Conservation (phyloP, 2,113 vertebrate species). For the pig (Sus scrofa) region T2T-Sscrofa CM000814.6:115519501-115520000, state of each 20-base stretch:
- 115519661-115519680: neutral
- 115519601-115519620: neutral
- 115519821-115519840: conserved; percentile 33
- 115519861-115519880: conserved; percentile 66
- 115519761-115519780: neutral
- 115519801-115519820: conserved; percentile 37
- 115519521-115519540: no score
- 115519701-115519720: neutral
- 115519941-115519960: no score
- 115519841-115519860: conserved; percentile 42
- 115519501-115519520: no score
- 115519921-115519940: no score
- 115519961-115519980: no score
- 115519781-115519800: conserved; percentile 44
- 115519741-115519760: neutral
- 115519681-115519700: neutral
- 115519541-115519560: no score
- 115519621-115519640: neutral
- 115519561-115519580: no score
- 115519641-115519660: conserved; percentile 36
- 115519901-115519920: no score
- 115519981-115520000: no score
- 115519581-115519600: no score
- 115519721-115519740: neutral
- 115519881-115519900: neutral